Conservation (phyloP, 2,113 vertebrate genomes). For the Gasterosteus aculeatus region DNA sequence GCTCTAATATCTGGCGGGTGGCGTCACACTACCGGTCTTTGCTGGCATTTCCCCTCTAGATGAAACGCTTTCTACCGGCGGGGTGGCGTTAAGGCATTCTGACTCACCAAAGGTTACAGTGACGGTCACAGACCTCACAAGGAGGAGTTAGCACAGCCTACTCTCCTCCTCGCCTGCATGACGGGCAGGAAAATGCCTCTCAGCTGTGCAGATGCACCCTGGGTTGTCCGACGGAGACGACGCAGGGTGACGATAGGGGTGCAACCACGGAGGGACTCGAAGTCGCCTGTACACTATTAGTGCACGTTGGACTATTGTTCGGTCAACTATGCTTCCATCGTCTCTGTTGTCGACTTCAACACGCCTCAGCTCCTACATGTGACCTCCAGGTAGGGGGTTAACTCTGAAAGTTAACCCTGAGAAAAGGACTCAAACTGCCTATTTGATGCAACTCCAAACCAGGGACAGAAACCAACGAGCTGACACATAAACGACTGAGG, state of each 20-base stretch:
- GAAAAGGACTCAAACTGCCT: conserved; percentile 2
- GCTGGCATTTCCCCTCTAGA: conserved; percentile 7
- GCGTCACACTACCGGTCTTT: background rate
- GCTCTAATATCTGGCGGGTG: conserved; percentile 17
- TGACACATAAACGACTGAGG: conserved; percentile 17
- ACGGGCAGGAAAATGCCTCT: conserved; percentile 72
- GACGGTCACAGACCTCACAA: conserved; percentile 18
- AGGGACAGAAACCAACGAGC: background rate
- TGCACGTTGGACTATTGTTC: background rate
- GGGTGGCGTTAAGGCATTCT: conserved; percentile 1
- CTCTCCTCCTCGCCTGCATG: conserved; percentile 18
- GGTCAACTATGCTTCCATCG: background rate
- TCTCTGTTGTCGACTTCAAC: conserved; percentile 47
- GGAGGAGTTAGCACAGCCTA: too few relatives aligned
- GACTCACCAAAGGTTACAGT: conserved; percentile 5
- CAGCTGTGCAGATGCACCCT: conserved; percentile 69
- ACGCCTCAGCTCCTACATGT: conserved; percentile 59
- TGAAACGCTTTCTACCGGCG: conserved; percentile 30
- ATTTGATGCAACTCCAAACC: background rate
- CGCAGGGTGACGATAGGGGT: background rate
- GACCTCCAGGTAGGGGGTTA: conserved; percentile 54
- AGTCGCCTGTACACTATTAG: background rate
- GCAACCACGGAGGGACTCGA: too few relatives aligned
- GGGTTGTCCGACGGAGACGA: conserved; percentile 25
- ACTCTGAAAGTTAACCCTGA: background rate